Evolutionary conservation across 2,888 invertebrate species (phyloP), one percentile per base, ranked within the genome.

Genomic region (Eudasyphora cyanicolor): DNA sequence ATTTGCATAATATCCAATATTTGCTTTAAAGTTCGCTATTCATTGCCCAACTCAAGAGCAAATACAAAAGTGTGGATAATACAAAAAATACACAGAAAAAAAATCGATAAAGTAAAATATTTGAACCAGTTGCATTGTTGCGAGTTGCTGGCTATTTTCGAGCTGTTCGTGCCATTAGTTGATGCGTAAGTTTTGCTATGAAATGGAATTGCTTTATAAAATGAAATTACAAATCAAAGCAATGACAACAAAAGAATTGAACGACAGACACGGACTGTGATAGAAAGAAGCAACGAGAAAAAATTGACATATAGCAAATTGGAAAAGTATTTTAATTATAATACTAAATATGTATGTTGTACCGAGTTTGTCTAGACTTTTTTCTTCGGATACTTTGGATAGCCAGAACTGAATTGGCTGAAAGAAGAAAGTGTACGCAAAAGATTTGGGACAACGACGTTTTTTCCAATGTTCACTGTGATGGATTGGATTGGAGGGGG

Each of bases 271-370:
- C n/a, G 62, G 10, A 64, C n/a, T n/a, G n/a, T n/a, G n/a, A n/a
- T n/a, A 67, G 14, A 62, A 38, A 38, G 49, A 38, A 45, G 19
- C 49, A 32, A 60, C 60, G 19, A 76, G 54, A 73, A 79, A 67
- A 71, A 82, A 76, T 51, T 79, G 73, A 79, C 76, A 74, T 82
- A 62, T 57, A 70, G 45, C 79, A 85, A 85, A 85, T 80, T 85
- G 80, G 35, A 80, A 85, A 85, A 85, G 80, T 85, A 85, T 85
- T 85, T 85, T 85, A 82, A 85, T 85, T 85, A 82, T 82, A 81
- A 81, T 81, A 73, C 64, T 71, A 80, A n/a, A 79, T 62, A 76
- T 27, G 60, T 62, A n/a, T n/a, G n/a, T n/a, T n/a, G n/a, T n/a
- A n/a, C n/a, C n/a, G n/a, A 79, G 62, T 70, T 57, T 76, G 84